phyloP scores from a whole-genome alignment of 2,113 vertebrate genomes.

The Apodemus speciosus region DNA sequence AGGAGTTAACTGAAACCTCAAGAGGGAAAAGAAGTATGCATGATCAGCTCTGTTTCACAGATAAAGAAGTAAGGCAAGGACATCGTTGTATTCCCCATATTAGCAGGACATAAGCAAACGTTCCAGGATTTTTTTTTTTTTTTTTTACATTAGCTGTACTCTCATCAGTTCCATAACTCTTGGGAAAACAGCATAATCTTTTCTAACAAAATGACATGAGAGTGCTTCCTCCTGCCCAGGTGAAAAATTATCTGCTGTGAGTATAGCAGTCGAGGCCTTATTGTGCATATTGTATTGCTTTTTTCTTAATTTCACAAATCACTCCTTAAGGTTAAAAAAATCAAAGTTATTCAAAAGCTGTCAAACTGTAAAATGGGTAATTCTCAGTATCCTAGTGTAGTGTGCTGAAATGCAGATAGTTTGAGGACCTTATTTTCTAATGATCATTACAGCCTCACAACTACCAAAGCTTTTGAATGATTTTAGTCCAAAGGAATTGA shows the following conservation, averaged over 20 bases:
- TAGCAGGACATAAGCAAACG: slow-evolving; percentile 7
- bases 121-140: not conserved
- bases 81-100: not conserved
- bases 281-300: not conserved
- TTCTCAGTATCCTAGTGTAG: not conserved
- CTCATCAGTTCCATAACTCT: not conserved
- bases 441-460: not conserved
- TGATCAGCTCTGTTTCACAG: slow-evolving; percentile 36
- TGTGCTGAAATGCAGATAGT: slow-evolving; percentile 12
- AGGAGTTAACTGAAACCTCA: slow-evolving; percentile 20
- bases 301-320: slow-evolving; percentile 27
- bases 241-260: slow-evolving; percentile 30
- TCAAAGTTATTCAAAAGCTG: not conserved
- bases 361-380: slow-evolving; percentile 24
- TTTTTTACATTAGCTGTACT: slow-evolving; percentile 15
- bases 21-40: not conserved
- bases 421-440: slow-evolving; percentile 46
- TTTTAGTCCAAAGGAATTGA: slow-evolving; percentile 2
- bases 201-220: slow-evolving; percentile 24
- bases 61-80: not conserved
- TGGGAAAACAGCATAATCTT: slow-evolving; percentile 40
- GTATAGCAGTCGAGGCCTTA: not conserved
- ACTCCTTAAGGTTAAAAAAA: not conserved
- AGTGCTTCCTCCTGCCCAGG: not conserved
- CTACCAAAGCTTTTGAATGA: slow-evolving; percentile 20